Percentiles rank a stretch among this genome's conserved stretches.
phyloP scores from a whole-genome alignment of 2,113 vertebrate species.

The Phaetusa simplex region DNA sequence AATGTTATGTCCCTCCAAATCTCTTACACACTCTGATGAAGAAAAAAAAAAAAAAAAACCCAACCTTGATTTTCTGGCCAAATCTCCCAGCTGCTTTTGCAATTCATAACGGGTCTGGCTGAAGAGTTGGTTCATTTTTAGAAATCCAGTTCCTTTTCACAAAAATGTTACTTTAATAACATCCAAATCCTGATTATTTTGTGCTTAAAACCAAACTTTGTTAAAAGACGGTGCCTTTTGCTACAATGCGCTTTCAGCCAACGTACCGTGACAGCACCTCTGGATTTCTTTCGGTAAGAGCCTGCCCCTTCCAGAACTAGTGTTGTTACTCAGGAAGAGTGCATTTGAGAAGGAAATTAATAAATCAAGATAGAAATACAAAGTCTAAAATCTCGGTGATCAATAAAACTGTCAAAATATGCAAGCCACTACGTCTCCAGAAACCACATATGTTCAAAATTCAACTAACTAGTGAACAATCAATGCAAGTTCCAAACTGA shows the following conservation, averaged over 20 bases:
- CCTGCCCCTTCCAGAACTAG: not conserved
- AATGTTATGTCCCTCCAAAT: constrained; percentile 47
- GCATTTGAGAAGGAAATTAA: not conserved
- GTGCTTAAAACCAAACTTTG: not conserved
- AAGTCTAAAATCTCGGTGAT: not conserved
- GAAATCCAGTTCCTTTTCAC: constrained; percentile 34
- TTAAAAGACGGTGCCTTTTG: not conserved
- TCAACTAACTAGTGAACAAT: not conserved
- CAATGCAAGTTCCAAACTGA: not conserved
- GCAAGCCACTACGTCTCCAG: not conserved
- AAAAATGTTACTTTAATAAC: constrained; percentile 26
- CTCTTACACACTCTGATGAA: constrained; percentile 47
- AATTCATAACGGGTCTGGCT: constrained; percentile 38
- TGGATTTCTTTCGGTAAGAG: not conserved
- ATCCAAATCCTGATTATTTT: constrained; percentile 36
- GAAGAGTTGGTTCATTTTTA: constrained; percentile 32
- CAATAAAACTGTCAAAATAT: not conserved
- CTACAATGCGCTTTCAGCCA: not conserved
- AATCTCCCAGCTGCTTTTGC: constrained; percentile 55
- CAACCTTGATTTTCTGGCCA: constrained; percentile 36
- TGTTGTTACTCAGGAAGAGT: not conserved
- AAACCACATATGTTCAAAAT: not conserved
- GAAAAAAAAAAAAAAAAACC: not conserved
- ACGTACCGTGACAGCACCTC: not conserved
- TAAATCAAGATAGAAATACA: not conserved